A percentile compares a stretch with the other conserved stretches of the same genome.
Evolutionary conservation across 2,888 invertebrate genomes (phyloP).

Genomic region (Epistrophe eligans): DNA sequence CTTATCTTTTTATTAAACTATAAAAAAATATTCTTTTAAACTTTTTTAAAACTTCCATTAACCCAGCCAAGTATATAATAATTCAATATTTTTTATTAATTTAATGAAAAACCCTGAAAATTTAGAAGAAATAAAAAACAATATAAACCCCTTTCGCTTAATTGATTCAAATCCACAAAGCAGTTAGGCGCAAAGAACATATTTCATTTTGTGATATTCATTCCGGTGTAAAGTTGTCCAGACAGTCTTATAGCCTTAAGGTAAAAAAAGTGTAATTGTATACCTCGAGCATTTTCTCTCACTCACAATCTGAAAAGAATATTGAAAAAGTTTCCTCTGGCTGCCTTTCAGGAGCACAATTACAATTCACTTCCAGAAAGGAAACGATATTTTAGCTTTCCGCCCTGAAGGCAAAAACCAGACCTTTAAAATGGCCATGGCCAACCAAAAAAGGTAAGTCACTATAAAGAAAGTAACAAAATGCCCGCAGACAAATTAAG

Average conservation of each 20-base stretch:
- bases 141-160: constrained; percentile 29
- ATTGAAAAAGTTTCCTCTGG: constrained; percentile 74
- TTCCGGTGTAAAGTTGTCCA: constrained; percentile 65
- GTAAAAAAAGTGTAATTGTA: constrained; percentile 68
- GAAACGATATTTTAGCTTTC: constrained; percentile 75
- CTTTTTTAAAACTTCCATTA: background rate
- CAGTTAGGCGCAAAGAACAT: constrained; percentile 64
- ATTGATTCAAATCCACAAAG: constrained; percentile 65
- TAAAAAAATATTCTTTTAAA: background rate
- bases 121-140: constrained; percentile 5
- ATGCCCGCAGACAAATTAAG: constrained; percentile 72
- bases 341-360: constrained; percentile 72
- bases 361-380: constrained; percentile 74
- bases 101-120: constrained; percentile 4
- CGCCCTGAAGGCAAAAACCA: constrained; percentile 68
- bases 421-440: constrained; percentile 69
- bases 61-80: background rate
- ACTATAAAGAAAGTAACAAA: constrained; percentile 66
- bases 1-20: constrained; percentile 9
- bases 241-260: constrained; percentile 68
- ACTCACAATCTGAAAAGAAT: constrained; percentile 72
- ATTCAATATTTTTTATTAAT: constrained; percentile 16
- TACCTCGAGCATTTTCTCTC: constrained; percentile 70
- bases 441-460: constrained; percentile 72
- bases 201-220: constrained; percentile 68